phyloP scores from a whole-genome alignment of 2,797 vertebrate genomes.

The Notolepis coatsorum region DNA sequence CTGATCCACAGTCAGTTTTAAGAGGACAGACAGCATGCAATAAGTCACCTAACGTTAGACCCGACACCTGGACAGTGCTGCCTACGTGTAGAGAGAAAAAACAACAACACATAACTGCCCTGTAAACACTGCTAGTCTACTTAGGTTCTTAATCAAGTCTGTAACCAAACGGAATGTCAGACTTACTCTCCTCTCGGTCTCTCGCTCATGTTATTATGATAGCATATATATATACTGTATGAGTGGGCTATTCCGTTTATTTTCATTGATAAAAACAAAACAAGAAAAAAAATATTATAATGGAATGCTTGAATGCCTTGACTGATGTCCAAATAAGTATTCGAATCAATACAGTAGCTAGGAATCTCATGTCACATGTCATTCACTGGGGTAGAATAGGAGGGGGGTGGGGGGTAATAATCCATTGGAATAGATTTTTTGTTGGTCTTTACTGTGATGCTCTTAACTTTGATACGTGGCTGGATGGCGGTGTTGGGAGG shows the following conservation, averaged over 20 bases:
- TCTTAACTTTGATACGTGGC: neutral
- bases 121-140: constrained; percentile 39
- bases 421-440: constrained; percentile 4
- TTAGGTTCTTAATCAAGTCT: constrained; percentile 44
- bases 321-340: constrained; percentile 55
- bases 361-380: constrained; percentile 43
- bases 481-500: neutral
- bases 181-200: constrained; percentile 26
- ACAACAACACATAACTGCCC: neutral
- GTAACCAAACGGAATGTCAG: constrained; percentile 7
- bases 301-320: constrained; percentile 69
- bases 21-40: constrained; percentile 71
- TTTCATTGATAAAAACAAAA: constrained; percentile 54
- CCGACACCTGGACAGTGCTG: constrained; percentile 62
- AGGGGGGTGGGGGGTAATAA: constrained; percentile 7
- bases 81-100: constrained; percentile 31
- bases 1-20: constrained; percentile 21
- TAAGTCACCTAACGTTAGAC: constrained; percentile 70
- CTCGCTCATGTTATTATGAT: constrained; percentile 50
- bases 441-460: constrained; percentile 3
- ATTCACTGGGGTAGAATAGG: constrained; percentile 38
- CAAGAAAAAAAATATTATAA: no score
- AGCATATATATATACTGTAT: no score
- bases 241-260: constrained; percentile 38
- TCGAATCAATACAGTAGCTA: constrained; percentile 63